Base-by-base conservation (phyloP, 2,113 vertebrate genomes). In the Paradoxurus hermaphroditus region DNA sequence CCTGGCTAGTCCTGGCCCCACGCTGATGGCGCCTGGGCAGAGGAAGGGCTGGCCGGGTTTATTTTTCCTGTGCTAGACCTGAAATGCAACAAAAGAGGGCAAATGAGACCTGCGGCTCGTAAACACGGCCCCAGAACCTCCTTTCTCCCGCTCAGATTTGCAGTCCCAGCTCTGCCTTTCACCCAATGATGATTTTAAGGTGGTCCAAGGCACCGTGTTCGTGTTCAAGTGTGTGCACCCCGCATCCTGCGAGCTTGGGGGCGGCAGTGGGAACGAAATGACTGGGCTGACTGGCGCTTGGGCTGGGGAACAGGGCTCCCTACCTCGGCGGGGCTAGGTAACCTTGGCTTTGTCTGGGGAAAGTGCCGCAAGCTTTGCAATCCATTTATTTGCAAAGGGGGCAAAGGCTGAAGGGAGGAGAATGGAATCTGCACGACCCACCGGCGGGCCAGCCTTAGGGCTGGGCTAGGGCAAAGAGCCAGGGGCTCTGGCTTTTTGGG, bases 41-140 rank as follows among this genome's bases (percentile, higher is more conserved):
- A 97, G 96, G 67, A 97, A 95, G 92, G 88, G 97, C 78, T 97
- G 68, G 95, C 82, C 3, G 88, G 90, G 53, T 87, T 97, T 97
- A 88, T 97, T 97, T 97, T 97, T 96, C 96, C 96, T 95, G 87
- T 96, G 95, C 94, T 97, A 97, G 95, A 97, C 72, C 79, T 49
- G 97, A 98, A 97, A 98, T 88, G 86, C 98, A 98, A 98, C 96
- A 97, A 97, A 98, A 98, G 98, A 98, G 97, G 65, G 92, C 97
- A 98, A 98, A 98, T 94, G 98, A 98, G 96, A 97, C 97, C 94
- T 97, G 96, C 96, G 97, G 98, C 98, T 98, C 92, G 86, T 98
- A 98, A 98, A 98, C 98, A 97, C 96, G 46, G 97, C 97, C 98
- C 96, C 81, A 85, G 95, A 95, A 81, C 88, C 97, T 95, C 79